Conservation (phyloP, 2,797 vertebrate genomes). For the Gymnothorax javanicus region DNA sequence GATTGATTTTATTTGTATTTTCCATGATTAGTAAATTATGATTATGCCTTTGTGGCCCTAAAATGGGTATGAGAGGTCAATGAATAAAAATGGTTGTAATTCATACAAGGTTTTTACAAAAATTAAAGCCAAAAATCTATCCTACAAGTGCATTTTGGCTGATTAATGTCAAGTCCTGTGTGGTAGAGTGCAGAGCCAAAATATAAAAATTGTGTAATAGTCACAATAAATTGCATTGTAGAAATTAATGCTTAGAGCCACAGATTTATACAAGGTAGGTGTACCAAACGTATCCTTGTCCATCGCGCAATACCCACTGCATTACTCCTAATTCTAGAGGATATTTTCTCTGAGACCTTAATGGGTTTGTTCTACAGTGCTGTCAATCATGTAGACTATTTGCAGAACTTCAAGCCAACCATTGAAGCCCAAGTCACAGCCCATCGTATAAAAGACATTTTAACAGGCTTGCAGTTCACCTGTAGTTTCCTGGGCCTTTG, state of each 20-base stretch:
- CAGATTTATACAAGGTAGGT: conserved; percentile 7
- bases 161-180: no score
- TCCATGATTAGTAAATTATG: no score
- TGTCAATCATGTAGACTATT: conserved; percentile 17
- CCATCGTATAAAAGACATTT: background rate
- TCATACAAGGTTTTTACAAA: no score
- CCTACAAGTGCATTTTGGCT: no score
- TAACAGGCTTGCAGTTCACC: background rate
- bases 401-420: background rate
- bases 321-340: background rate
- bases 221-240: background rate
- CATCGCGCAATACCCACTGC: background rate
- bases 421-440: background rate
- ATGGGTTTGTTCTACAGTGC: background rate
- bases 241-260: background rate
- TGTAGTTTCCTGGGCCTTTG: background rate
- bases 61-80: no score
- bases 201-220: no score
- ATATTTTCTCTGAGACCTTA: conserved; percentile 13
- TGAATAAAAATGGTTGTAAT: no score
- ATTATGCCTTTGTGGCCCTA: no score
- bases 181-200: no score
- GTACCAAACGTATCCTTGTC: background rate
- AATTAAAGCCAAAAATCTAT: no score
- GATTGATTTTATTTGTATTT: no score